phyloP scores from a whole-genome alignment of 2,888 invertebrate species.

The Phyllotreta striolata region DNA sequence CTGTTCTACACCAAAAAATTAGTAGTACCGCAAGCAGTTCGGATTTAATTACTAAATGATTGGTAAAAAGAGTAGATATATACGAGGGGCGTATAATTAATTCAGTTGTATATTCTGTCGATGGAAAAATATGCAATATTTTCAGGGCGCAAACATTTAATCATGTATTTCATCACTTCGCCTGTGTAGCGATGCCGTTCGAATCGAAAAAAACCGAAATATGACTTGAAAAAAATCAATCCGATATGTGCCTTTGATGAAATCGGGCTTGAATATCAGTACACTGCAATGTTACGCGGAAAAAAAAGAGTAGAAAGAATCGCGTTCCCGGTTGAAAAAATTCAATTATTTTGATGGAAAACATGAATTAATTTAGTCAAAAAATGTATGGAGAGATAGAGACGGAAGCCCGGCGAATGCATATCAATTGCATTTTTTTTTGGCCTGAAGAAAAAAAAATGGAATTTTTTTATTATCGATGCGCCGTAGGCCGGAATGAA shows the following conservation, averaged over 20 bases:
- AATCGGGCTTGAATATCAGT: slow-evolving; percentile 30
- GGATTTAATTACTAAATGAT: no score
- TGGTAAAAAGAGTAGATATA: no score
- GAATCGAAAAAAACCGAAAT: slow-evolving; percentile 30
- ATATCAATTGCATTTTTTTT: slow-evolving; percentile 22
- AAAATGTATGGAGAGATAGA: slow-evolving; percentile 21
- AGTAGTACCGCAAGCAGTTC: no score
- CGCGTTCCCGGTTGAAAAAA: slow-evolving; percentile 28
- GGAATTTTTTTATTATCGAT: slow-evolving; percentile 3
- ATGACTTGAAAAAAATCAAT: slow-evolving; percentile 36
- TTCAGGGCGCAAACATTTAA: slow-evolving; percentile 26
- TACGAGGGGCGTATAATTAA: no score
- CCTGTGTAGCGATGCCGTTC: slow-evolving; percentile 22
- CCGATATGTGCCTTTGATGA: slow-evolving; percentile 36
- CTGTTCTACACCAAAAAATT: no score
- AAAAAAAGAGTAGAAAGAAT: slow-evolving; percentile 33
- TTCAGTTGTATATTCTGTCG: background rate
- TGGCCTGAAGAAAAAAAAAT: slow-evolving; percentile 15
- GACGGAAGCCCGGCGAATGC: slow-evolving; percentile 8
- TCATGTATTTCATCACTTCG: slow-evolving; percentile 31
- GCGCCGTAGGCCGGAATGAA: slow-evolving; percentile 3
- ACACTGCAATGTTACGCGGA: background rate
- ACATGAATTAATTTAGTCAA: slow-evolving; percentile 32
- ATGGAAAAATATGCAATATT: slow-evolving; percentile 14
- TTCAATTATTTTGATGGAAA: slow-evolving; percentile 37